Base-by-base conservation (phyloP, 1,140 invertebrate genomes). In the Pissodes strobi region DNA sequence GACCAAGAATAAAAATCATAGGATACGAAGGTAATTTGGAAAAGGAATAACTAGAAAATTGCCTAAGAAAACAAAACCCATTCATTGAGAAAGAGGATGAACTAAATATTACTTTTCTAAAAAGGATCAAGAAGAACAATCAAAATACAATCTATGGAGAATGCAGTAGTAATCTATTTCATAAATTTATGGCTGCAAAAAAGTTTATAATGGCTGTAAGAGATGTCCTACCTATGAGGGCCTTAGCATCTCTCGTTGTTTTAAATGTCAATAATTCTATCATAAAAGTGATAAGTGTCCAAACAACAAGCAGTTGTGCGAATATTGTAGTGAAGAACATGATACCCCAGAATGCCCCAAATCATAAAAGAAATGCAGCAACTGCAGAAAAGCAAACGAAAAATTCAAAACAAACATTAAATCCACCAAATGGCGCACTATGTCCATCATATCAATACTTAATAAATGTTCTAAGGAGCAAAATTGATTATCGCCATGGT, bases 201-300 rank as follows among this genome's bases (percentile, higher is more conserved):
- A 53, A 37, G 21, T 53, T 1, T 53, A 39, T n/a, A 41, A 17
- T n/a, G 23, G 25, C 9, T 53, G 51, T 23, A 6, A 53, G 30
- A 1, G 51, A 8, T 53, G 13, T 19, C 27, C 34, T 39, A 19
- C 21, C 1, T 37, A 18, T 37, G 25, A 53, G 17, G 51, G 37
- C 13, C 17, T 53, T n/a, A 53, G 34, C 39, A 22, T 62, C n/a
- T 19, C 22, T 38, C 37, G 49, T 22, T 62, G 49, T 62, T 62
- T 55, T 15, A 62, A 62, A 9, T 62, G 59, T 62, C 38, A 43
- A 27, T 2, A 34, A 41, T 62, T 56, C 30, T 38, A 46, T 41
- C 59, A 62, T 41, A 55, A 56, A 10, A 38, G 13, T n/a, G 39
- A 43, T 37, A 37, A 62, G n/a, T 62, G 59, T 17, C 46, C n/a